Evolutionary conservation across 2,888 invertebrate genomes (phyloP).

Genomic region (Therioaphis trifolii): DNA sequence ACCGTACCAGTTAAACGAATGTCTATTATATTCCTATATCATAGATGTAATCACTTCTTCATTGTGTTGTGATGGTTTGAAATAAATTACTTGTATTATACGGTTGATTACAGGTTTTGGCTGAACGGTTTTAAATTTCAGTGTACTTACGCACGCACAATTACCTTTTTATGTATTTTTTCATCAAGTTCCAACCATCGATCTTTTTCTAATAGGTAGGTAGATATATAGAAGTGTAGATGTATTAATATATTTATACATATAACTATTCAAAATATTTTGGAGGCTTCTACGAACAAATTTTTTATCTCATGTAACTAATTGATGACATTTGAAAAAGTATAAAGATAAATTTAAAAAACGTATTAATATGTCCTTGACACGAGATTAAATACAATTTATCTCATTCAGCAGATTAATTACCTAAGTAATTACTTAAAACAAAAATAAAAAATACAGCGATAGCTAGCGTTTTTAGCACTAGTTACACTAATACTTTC

Average conservation of each 20-base stretch:
- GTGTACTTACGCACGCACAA: background rate
- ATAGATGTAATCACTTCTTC: background rate
- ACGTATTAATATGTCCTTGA: constrained; percentile 16
- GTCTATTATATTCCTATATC: background rate
- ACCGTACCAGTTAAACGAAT: background rate
- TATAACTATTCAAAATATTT: background rate
- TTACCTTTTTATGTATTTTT: constrained; percentile 8
- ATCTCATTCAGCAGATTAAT: background rate
- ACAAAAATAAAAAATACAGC: too few species aligned
- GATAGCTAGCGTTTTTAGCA: too few species aligned
- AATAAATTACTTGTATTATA: constrained; percentile 29
- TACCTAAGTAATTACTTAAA: background rate
- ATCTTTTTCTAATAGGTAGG: background rate
- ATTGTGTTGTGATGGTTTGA: background rate
- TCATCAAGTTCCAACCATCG: background rate
- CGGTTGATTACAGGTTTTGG: constrained; percentile 42
- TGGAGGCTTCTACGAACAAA: background rate
- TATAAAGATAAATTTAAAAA: constrained; percentile 7
- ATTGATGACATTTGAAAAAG: constrained; percentile 12
- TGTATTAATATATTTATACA: too few species aligned
- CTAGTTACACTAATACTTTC: too few species aligned
- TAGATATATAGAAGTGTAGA: background rate
- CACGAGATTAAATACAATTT: constrained; percentile 1
- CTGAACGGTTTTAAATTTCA: constrained; percentile 19
- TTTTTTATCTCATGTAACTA: background rate